Conservation (phyloP, 2,888 invertebrate species). For the Clepsis dumicolana region DNA sequence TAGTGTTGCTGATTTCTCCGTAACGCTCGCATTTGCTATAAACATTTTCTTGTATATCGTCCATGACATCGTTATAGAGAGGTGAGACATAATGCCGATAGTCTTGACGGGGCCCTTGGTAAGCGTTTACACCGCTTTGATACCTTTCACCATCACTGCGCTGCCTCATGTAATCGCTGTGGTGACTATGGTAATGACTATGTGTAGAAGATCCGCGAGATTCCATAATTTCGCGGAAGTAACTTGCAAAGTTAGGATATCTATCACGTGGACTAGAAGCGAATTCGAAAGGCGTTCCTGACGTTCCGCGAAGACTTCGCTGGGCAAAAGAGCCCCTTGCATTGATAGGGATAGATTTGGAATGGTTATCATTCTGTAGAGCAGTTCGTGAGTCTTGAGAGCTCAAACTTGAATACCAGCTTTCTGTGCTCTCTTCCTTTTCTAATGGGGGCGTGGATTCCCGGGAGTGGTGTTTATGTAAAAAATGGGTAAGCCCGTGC, state of each 20-base stretch:
- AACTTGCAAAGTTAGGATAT: slow-evolving; percentile 78
- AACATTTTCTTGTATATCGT: slow-evolving; percentile 81
- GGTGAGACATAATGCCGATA: slow-evolving; percentile 80
- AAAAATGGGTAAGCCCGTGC: slow-evolving; percentile 80
- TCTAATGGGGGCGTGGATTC: slow-evolving; percentile 68
- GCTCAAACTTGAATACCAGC: slow-evolving; percentile 75
- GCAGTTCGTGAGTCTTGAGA: slow-evolving; percentile 60
- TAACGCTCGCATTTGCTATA: slow-evolving; percentile 81
- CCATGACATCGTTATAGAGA: slow-evolving; percentile 78
- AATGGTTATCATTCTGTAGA: slow-evolving; percentile 55
- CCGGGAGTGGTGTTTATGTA: slow-evolving; percentile 69
- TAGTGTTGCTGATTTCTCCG: slow-evolving; percentile 78
- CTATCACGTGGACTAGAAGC: slow-evolving; percentile 79
- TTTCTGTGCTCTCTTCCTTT: slow-evolving; percentile 77
- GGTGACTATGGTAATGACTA: slow-evolving; percentile 62
- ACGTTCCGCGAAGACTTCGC: slow-evolving; percentile 63
- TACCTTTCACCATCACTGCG: slow-evolving; percentile 70
- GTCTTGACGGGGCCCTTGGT: slow-evolving; percentile 67
- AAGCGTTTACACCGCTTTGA: slow-evolving; percentile 63
- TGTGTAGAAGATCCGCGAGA: slow-evolving; percentile 56
- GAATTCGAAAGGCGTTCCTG: slow-evolving; percentile 68
- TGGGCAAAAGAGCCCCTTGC: slow-evolving; percentile 63
- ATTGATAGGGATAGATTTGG: slow-evolving; percentile 66
- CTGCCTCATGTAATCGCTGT: slow-evolving; percentile 63
- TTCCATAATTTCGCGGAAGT: slow-evolving; percentile 77